A percentile compares a stretch with the other conserved stretches of the same genome.
phyloP scores from a whole-genome alignment of 2,888 invertebrate species.

The Cerastoderma edule region DNA sequence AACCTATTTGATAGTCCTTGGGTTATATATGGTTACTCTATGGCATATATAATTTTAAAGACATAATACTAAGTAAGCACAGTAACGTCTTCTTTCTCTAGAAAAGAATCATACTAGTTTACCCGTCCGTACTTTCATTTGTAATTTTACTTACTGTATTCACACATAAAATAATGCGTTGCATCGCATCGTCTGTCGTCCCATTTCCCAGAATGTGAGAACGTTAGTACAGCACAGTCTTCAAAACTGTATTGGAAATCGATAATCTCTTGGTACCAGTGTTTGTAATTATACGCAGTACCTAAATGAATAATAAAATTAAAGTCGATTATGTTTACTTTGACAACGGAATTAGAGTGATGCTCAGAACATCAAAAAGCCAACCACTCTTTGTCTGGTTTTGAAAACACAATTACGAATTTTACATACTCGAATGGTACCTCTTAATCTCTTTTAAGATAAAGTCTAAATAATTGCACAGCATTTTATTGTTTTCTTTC shows the following conservation, averaged over 20 bases:
- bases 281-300: no score
- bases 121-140: neutral
- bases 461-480: no score
- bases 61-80: neutral
- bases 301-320: no score
- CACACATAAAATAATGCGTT: constrained; percentile 33
- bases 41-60: neutral
- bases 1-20: neutral
- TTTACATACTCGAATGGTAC: no score
- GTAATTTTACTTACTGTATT: constrained; percentile 32
- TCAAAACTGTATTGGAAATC: constrained; percentile 22
- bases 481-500: no score
- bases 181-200: constrained; percentile 40
- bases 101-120: no score
- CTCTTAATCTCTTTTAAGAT: no score
- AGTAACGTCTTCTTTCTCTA: no score
- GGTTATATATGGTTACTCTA: neutral
- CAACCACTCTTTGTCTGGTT: no score
- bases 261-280: constrained; percentile 24
- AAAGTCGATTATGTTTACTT: neutral
- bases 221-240: constrained; percentile 40
- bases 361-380: no score
- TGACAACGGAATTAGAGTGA: neutral
- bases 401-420: no score
- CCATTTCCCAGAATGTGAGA: constrained; percentile 36